These are phyloP conservation scores for Drosophila meridiana DNA, from an alignment of 2,888 invertebrate genomes.

Conservation along the genomic window DNA sequence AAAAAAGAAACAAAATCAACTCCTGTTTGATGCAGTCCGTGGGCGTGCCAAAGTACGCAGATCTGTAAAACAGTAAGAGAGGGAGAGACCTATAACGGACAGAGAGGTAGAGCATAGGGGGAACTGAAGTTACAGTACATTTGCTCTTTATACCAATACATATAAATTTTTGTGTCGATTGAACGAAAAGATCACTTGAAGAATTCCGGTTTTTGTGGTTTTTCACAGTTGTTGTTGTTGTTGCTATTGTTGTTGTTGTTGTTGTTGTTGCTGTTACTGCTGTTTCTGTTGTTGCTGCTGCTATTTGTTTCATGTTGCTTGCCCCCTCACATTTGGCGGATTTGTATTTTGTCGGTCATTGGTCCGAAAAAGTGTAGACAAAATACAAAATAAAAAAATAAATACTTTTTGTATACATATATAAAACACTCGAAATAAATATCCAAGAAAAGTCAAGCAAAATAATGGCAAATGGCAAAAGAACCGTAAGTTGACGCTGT, in stretches of 20 bases:
- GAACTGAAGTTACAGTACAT: slow-evolving; percentile 52
- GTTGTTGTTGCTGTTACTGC: slow-evolving; percentile 33
- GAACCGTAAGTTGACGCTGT: slow-evolving; percentile 35
- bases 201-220: slow-evolving; percentile 77
- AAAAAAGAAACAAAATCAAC: slow-evolving; percentile 12
- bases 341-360: slow-evolving; percentile 77
- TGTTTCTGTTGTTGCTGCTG: slow-evolving; percentile 43
- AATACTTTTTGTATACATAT: slow-evolving; percentile 9
- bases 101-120: not conserved
- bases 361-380: slow-evolving; percentile 69
- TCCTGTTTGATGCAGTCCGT: slow-evolving; percentile 39
- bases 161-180: slow-evolving; percentile 54
- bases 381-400: slow-evolving; percentile 8
- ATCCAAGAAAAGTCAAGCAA: slow-evolving; percentile 23
- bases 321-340: slow-evolving; percentile 54
- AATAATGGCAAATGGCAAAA: slow-evolving; percentile 58
- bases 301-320: slow-evolving; percentile 37
- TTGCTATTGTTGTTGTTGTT: slow-evolving; percentile 28
- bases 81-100: not conserved
- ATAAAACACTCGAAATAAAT: slow-evolving; percentile 27
- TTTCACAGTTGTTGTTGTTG: slow-evolving; percentile 51
- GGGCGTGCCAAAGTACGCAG: slow-evolving; percentile 43
- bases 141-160: slow-evolving; percentile 31
- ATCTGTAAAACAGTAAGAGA: slow-evolving; percentile 7
- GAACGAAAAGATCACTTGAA: slow-evolving; percentile 76